Evolutionary conservation across 2,888 invertebrate genomes (phyloP), one percentile per base, ranked within the genome.

Genomic region (Nomada ferruginata): DNA sequence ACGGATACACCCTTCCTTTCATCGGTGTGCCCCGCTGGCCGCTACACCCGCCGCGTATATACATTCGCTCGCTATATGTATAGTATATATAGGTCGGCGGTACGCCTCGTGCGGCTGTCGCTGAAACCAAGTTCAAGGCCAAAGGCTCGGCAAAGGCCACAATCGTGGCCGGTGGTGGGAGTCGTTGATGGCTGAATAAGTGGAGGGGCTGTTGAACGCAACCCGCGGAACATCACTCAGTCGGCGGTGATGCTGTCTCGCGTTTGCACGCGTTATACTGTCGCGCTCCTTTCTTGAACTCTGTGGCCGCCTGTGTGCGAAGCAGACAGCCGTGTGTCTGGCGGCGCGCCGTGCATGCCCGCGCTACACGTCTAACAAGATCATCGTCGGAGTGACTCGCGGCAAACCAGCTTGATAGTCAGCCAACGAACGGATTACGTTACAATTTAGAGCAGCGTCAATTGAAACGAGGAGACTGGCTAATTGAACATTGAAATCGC

Each of bases 141-240:
- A 94, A 92, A 93, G 92, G 92, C 93, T 93, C 91, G 91, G 92
- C 92, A 92, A 93, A 93, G 93, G 93, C 93, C 93, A 92, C 93
- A 91, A 92, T 92, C 92, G 94, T 94, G 94, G 94, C 94, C 94
- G 94, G 61, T 88, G 90, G 89, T 85, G 90, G 91, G 90, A 90
- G 94, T 86, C 88, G 89, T 89, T 89, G 88, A 89, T 89, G 88
- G 94, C 93, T 94, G 94, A 93, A 93, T 92, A 88, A 89, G 88
- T 88, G 89, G 88, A 94, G 95, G 95, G 95, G 95, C 95, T 95
- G 95, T 95, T 95, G 93, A 94, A 93, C 95, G 94, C 94, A 94
- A 94, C 95, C 95, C 95, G 95, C 94, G 95, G 93, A 91, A 92
- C 93, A 93, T 93, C 93, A 94, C 92, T 92, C 93, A 93, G 93